Conservation (phyloP, 2,888 invertebrate genomes). For the Gastracanthus pulcherrimus region DNA sequence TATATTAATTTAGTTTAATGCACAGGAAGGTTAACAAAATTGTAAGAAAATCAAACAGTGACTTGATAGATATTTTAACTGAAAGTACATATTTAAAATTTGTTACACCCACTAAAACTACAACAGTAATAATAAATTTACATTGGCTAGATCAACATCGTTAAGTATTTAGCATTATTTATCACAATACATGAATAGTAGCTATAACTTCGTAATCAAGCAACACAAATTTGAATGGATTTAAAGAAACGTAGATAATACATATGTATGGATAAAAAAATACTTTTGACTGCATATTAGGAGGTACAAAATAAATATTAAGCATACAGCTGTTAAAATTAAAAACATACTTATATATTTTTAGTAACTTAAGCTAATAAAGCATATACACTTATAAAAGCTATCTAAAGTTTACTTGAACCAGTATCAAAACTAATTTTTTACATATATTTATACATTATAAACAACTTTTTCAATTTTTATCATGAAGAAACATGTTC, state of each 20-base stretch:
- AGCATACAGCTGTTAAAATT: background rate
- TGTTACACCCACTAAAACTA: too few species aligned
- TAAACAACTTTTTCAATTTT: background rate
- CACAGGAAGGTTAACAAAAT: background rate
- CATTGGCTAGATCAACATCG: too few species aligned
- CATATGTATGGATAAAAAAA: too few species aligned
- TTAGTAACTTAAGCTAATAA: background rate
- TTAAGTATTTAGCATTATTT: too few species aligned
- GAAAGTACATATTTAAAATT: too few species aligned
- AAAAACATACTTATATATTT: background rate
- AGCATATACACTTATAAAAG: background rate
- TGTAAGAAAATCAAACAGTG: too few species aligned
- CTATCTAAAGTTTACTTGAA: background rate
- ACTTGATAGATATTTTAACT: background rate
- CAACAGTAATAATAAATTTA: too few species aligned
- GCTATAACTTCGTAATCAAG: too few species aligned
- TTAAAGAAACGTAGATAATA: too few species aligned
- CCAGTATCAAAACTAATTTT: background rate
- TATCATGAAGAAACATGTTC: conserved; percentile 82
- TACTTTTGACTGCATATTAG: too few species aligned
- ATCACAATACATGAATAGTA: too few species aligned
- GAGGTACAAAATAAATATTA: background rate
- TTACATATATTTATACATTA: conserved; percentile 12
- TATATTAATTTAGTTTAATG: background rate
- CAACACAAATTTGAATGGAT: too few species aligned